A percentile compares a stretch with the other conserved stretches of the same genome.
phyloP scores from a whole-genome alignment of 2,888 invertebrate species.

The Drosophila eohydei region DNA sequence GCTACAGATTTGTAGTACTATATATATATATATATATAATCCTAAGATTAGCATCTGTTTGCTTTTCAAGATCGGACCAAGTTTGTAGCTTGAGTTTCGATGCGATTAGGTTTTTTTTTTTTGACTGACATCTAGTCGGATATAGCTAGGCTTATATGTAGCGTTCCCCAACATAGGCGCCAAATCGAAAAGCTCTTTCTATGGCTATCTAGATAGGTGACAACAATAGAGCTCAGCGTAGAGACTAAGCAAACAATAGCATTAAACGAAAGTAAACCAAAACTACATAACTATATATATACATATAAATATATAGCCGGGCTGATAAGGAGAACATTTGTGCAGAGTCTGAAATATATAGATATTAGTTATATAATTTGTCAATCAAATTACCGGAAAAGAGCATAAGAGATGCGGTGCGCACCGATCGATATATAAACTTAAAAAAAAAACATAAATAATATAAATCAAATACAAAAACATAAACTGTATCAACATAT shows the following conservation, averaged over 20 bases:
- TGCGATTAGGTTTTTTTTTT: background rate
- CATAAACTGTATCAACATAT: conserved; percentile 2
- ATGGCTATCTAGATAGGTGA: conserved; percentile 33
- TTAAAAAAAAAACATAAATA: background rate
- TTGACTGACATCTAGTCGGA: conserved; percentile 31
- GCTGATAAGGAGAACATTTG: conserved; percentile 28
- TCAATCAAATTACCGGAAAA: conserved; percentile 42
- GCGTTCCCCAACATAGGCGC: conserved; percentile 21
- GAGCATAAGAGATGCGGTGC: conserved; percentile 54
- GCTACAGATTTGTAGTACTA: conserved; percentile 26
- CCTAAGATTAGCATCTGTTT: conserved; percentile 29
- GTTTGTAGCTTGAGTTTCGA: conserved; percentile 11
- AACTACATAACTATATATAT: conserved; percentile 10
- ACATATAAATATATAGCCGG: conserved; percentile 15
- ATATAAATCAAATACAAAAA: conserved; percentile 2
- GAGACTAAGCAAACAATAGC: conserved; percentile 23
- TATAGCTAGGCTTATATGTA: conserved; percentile 17
- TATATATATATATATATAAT: background rate
- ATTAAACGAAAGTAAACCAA: conserved; percentile 7
- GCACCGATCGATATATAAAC: conserved; percentile 35
- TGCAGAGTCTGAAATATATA: conserved; percentile 47
- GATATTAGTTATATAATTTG: conserved; percentile 23
- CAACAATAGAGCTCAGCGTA: conserved; percentile 37
- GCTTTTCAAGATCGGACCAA: conserved; percentile 51
- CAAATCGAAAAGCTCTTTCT: conserved; percentile 11